Base-by-base conservation (phyloP, 2,113 vertebrate genomes). In the Salvelinus alpinus region DNA sequence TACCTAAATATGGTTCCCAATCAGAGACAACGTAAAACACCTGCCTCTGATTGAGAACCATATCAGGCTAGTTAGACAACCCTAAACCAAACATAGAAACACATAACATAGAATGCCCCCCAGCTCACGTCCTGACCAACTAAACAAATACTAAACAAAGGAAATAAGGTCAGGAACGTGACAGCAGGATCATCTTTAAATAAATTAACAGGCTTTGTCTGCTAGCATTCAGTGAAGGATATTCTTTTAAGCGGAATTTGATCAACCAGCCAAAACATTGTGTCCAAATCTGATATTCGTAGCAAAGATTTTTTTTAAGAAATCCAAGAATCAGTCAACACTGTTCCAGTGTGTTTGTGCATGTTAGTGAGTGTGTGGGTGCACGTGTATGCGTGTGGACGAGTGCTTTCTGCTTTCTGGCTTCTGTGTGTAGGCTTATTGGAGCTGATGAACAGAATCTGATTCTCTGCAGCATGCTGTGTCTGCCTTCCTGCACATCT, bases 401-500 rank as follows among this genome's bases (percentile, higher is more conserved):
- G 14, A 57, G 18, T 57, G 51, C 51, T 57, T 16, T 38, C 51
- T 16, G 51, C 51, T 57, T 16, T 57, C 51, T 57, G 51, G 51
- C 51, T 57, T 60, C 2, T 22, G 7, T 60, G 59, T 20, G 4
- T 60, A 20, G 11, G 20, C 5, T 60, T 60, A 22, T 9, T 60
- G 16, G 59, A n/a, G 59, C 51, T 57, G 51, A 57, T 57, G 12
- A 13, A 29, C 69, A 75, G 65, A 75, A 84, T 82, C 72, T 80
- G 73, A 75, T 77, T 11, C 34, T 60, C 51, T 70, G 64, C 22
- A 22, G n/a, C 29, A 7, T 7, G 25, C 60, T 64, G 60, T 9
- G 60, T 13, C 24, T 64, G 64, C 24, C 4, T 65, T 11, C 70
- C 68, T 62, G 72, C 13, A 72, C 74, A 84, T 80, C 74, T 83